Evolutionary conservation across 2,888 invertebrate genomes (phyloP).

Genomic region (Acanthosepion esculentum): DNA sequence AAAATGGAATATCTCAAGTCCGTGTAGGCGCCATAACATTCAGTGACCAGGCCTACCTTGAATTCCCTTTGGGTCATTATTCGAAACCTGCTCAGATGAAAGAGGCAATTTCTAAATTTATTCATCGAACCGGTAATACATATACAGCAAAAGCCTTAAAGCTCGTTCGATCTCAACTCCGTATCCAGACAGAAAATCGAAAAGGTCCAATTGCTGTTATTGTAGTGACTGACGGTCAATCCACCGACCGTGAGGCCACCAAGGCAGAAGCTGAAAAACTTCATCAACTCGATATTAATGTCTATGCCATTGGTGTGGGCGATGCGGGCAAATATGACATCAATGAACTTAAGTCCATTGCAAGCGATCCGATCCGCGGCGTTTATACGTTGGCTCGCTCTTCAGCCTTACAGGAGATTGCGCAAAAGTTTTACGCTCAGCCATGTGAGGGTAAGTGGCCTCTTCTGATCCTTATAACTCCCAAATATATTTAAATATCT

Average conservation of each 20-base stretch:
- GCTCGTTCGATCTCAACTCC: background rate
- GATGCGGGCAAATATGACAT: background rate
- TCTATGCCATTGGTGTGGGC: background rate
- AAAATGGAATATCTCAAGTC: constrained; percentile 53
- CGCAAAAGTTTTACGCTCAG: background rate
- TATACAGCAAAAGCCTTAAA: background rate
- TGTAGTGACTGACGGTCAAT: background rate
- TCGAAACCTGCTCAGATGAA: constrained; percentile 54
- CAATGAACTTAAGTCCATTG: background rate
- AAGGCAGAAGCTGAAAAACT: background rate
- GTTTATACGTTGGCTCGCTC: background rate
- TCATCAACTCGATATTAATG: background rate
- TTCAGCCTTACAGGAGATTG: background rate
- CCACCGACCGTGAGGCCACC: background rate
- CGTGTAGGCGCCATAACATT: constrained; percentile 61
- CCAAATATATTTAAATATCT: no score
- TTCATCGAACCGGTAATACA: constrained; percentile 42
- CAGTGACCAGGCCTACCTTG: constrained; percentile 55
- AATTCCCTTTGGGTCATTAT: constrained; percentile 56
- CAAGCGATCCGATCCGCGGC: background rate
- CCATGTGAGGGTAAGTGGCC: background rate
- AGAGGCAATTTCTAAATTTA: constrained; percentile 52
- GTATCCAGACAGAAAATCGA: no score
- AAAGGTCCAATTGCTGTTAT: background rate
- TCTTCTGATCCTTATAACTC: no score